Conservation (phyloP, 2,888 invertebrate species). For the Keiferia lycopersicella region DNA sequence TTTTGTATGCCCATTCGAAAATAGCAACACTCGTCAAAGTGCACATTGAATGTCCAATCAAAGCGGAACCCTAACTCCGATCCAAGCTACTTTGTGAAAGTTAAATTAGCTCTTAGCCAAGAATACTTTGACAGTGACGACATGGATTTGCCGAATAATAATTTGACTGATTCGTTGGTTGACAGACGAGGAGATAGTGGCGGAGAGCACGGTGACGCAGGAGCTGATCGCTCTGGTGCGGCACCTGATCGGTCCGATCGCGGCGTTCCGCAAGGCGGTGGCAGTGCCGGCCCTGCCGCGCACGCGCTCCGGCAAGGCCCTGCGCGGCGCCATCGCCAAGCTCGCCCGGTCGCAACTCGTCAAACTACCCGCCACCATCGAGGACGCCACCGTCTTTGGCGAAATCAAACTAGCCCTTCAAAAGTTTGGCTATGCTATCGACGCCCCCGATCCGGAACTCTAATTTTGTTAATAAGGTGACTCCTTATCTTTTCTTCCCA, state of each 20-base stretch:
- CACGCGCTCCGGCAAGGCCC: constrained; percentile 87
- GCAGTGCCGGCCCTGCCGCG: constrained; percentile 91
- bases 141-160: too few relatives aligned
- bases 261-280: constrained; percentile 90
- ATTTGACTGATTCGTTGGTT: neutral
- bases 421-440: constrained; percentile 87
- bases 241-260: constrained; percentile 90
- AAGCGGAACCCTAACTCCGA: too few relatives aligned
- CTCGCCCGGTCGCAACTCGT: constrained; percentile 90
- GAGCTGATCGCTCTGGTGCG: constrained; percentile 70
- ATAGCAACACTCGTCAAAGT: too few relatives aligned
- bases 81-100: too few relatives aligned
- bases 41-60: too few relatives aligned
- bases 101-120: too few relatives aligned
- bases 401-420: constrained; percentile 89
- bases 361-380: constrained; percentile 92
- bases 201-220: constrained; percentile 69
- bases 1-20: too few relatives aligned
- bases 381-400: constrained; percentile 90
- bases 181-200: constrained; percentile 70
- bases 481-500: neutral
- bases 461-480: constrained; percentile 35
- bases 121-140: too few relatives aligned
- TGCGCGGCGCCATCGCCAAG: constrained; percentile 92
- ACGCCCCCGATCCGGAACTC: constrained; percentile 84